Conservation (phyloP, 2,113 vertebrate species). For the Pampusana beccarii region DNA sequence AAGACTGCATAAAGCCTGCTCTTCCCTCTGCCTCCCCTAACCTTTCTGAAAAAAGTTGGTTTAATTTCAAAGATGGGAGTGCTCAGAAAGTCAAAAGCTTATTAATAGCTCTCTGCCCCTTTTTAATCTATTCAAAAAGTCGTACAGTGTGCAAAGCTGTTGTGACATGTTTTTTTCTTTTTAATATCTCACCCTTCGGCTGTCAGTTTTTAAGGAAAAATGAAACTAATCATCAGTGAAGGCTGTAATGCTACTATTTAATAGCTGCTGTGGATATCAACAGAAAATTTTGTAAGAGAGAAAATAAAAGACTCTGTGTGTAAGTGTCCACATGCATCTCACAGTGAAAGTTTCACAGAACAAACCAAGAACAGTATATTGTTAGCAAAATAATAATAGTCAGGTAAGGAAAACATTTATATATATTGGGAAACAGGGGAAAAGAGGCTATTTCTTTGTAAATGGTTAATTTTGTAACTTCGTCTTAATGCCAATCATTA, state of each 20-base stretch:
- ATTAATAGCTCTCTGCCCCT: constrained; percentile 38
- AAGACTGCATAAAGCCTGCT: background rate
- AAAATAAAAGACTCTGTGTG: background rate
- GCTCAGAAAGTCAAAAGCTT: constrained; percentile 13
- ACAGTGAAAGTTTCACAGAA: background rate
- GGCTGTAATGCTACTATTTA: background rate
- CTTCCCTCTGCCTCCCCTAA: background rate
- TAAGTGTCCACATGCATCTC: background rate
- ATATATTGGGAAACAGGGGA: background rate
- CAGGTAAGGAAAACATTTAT: background rate
- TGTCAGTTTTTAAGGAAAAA: constrained; percentile 26
- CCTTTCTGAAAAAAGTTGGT: background rate
- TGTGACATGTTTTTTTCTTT: constrained; percentile 29
- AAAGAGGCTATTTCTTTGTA: background rate
- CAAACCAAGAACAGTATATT: background rate
- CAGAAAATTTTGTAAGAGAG: background rate
- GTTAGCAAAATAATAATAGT: background rate
- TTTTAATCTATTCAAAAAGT: constrained; percentile 15
- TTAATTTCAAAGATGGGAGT: background rate
- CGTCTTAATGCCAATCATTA: background rate
- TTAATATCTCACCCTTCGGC: constrained; percentile 2
- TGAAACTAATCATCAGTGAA: background rate
- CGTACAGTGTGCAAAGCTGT: constrained; percentile 22
- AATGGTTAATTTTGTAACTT: background rate
- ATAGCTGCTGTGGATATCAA: background rate